phyloP scores from a whole-genome alignment of 2,113 vertebrate genomes.

The Okapia johnstoni region DNA sequence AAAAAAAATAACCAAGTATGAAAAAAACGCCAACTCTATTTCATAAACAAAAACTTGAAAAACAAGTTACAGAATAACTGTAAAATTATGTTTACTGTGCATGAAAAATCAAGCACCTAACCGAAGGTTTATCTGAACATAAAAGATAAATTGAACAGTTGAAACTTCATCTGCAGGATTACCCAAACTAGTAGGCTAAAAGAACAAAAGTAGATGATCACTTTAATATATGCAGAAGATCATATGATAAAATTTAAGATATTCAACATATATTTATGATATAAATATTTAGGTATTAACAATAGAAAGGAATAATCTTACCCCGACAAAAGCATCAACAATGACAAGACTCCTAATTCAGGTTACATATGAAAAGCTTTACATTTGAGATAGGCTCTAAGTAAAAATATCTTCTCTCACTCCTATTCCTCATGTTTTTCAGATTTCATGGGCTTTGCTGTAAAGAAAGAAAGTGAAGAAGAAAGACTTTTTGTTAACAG shows the following conservation, averaged over 20 bases:
- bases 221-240: neutral
- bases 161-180: neutral
- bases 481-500: neutral
- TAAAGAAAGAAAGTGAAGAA: neutral
- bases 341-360: neutral
- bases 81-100: neutral
- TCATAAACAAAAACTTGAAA: neutral
- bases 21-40: neutral
- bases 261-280: neutral
- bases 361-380: neutral
- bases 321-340: neutral
- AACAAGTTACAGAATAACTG: neutral
- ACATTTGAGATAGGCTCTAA: neutral
- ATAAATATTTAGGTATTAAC: neutral
- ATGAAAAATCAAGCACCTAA: neutral
- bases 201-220: neutral
- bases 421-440: neutral
- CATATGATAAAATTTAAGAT: neutral
- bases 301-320: neutral
- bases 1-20: neutral
- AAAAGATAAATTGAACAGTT: neutral
- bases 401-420: neutral
- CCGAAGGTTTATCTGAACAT: neutral
- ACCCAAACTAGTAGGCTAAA: neutral
- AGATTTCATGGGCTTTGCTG: neutral